These are phyloP conservation scores for Eremophila alpestris DNA, from an alignment of 2,797 vertebrate species.

Conservation along the genomic window DNA sequence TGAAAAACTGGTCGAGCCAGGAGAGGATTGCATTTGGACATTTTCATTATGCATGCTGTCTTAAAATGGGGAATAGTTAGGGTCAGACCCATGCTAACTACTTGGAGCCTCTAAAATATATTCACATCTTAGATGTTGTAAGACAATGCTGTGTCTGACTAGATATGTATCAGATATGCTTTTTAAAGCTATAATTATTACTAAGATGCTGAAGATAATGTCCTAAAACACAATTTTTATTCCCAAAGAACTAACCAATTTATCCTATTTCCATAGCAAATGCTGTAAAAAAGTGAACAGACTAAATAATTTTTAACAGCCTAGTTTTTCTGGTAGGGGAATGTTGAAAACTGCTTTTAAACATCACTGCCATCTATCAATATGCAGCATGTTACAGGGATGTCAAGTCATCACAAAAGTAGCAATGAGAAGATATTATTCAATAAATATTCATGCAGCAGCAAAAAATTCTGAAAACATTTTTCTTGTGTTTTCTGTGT, in stretches of 20 bases:
- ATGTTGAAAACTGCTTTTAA: background rate
- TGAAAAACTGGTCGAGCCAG: background rate
- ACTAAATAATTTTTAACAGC: background rate
- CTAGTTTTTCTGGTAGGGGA: background rate
- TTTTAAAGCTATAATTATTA: background rate
- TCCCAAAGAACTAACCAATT: background rate
- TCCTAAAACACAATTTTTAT: background rate
- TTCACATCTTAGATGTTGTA: background rate
- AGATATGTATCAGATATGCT: background rate
- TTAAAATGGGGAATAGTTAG: background rate
- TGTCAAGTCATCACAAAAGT: background rate
- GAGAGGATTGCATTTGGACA: background rate
- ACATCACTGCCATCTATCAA: background rate
- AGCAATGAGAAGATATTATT: background rate
- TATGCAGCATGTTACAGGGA: background rate
- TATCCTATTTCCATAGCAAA: background rate
- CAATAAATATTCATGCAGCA: background rate
- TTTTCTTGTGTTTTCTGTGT: background rate
- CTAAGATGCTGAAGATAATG: background rate
- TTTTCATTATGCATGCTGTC: background rate
- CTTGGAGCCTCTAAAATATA: background rate
- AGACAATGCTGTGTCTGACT: background rate
- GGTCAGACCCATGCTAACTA: background rate
- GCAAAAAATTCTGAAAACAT: background rate
- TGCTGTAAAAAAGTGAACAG: background rate